Conservation (phyloP, 2,797 vertebrate species). For the Rhodeus uyekii region DNA sequence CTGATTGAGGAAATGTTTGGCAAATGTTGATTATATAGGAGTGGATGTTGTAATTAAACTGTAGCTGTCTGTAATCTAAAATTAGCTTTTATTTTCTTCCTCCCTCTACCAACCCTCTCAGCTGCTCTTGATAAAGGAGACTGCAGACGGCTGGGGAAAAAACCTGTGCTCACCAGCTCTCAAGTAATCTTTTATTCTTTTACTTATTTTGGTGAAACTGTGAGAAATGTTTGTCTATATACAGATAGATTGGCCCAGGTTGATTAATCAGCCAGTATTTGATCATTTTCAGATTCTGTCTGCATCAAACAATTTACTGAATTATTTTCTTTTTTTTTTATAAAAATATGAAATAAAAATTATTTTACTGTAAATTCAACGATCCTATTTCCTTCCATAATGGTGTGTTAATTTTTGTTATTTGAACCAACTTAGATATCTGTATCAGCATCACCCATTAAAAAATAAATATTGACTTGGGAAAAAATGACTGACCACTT, state of each 20-base stretch:
- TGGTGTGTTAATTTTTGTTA: background rate
- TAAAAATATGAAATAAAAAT: background rate
- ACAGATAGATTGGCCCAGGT: background rate
- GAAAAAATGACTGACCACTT: too few relatives aligned
- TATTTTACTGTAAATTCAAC: background rate
- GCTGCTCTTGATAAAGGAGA: constrained; percentile 95
- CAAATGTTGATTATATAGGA: constrained; percentile 11
- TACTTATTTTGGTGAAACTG: background rate
- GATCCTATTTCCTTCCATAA: background rate
- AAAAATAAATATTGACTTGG: background rate
- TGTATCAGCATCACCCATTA: background rate
- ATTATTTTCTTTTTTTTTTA: background rate
- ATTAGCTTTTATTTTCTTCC: constrained; percentile 28
- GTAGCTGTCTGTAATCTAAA: constrained; percentile 9
- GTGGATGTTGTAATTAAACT: constrained; percentile 22
- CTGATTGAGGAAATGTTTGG: constrained; percentile 18
- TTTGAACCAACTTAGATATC: background rate
- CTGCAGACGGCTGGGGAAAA: constrained; percentile 88
- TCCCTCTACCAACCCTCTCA: constrained; percentile 60
- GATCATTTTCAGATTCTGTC: background rate
- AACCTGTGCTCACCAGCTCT: constrained; percentile 89
- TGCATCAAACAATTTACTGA: background rate
- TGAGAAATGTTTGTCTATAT: background rate
- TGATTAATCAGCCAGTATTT: background rate
- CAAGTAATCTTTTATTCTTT: constrained; percentile 78